Percentiles rank a stretch among this genome's conserved stretches.
phyloP scores from a whole-genome alignment of 2,888 invertebrate species.

The Cosmia pyralina region DNA sequence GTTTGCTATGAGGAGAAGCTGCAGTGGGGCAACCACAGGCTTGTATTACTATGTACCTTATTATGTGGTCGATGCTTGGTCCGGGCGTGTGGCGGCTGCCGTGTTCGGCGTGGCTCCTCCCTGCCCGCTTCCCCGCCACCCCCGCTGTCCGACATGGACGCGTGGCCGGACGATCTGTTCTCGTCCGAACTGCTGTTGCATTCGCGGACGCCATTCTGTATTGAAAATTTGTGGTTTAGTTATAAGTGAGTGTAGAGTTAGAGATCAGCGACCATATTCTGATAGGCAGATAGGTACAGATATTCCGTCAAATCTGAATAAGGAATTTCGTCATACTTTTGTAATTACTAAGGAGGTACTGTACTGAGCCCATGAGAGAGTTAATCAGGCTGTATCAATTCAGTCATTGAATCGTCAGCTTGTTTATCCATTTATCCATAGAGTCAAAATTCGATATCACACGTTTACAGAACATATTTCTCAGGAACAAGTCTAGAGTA shows the following conservation, averaged over 20 bases:
- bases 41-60: slow-evolving; percentile 76
- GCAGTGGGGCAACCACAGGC: no score
- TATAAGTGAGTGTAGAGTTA: not conserved
- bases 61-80: slow-evolving; percentile 91
- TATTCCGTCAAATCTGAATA: not conserved
- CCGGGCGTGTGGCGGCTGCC: slow-evolving; percentile 92
- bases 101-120: slow-evolving; percentile 89
- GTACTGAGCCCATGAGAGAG: not conserved
- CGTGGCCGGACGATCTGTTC: slow-evolving; percentile 97
- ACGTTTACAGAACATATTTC: not conserved
- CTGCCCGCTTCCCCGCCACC: slow-evolving; percentile 89
- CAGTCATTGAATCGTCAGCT: not conserved
- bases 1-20: not conserved
- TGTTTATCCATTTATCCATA: not conserved
- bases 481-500: not conserved
- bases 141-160: slow-evolving; percentile 98
- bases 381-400: slow-evolving; percentile 2
- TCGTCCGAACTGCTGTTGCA: slow-evolving; percentile 96
- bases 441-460: not conserved
- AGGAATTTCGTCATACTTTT: not conserved
- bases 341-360: not conserved
- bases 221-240: not conserved
- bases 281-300: not conserved
- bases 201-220: slow-evolving; percentile 92
- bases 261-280: not conserved